Evolutionary conservation across 2,797 vertebrate species (phyloP), one percentile per base, ranked within the genome.

Genomic region (Peromyscus nudipes): DNA sequence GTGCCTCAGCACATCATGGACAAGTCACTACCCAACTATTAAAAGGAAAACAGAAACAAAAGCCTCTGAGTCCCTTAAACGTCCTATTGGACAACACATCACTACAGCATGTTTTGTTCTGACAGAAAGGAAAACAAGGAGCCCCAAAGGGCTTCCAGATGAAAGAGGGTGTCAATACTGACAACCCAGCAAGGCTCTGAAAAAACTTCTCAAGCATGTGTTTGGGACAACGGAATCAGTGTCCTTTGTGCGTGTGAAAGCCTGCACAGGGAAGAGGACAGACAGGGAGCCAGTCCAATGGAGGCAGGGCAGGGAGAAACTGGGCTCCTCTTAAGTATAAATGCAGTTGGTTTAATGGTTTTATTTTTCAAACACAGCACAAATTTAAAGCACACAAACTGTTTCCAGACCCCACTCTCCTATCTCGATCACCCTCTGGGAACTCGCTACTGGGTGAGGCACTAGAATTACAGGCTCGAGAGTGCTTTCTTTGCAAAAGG

Each of bases 91-190:
- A 92, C 49, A 76, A 57, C 73, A 85, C 34, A 95, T 93, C 67
- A 77, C 91, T 92, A 89, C 71, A 43, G 84, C 64, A 94, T 92
- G 84, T 69, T 93, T 55, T 80, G 60, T 95, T 89, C 77, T 92
- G 80, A 89, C 93, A 95, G 57, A 69, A 96, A 94, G 43, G 9
- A 86, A 71, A 89, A 92, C 64, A n/a, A 89, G 75, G 80, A 60
- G 91, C 81, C 80, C 77, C 83, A 57, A 27, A 97, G 71, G 71
- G 76, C 65, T 97, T 94, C 94, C 96, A 97, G 92, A 96, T 89
- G 91, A 96, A 95, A 88, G 89, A 57, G 16, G 34, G 12, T 92
- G 81, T 62, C 85, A 88, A 55, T 90, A 77, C 29, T 91, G 49
- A 84, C 86, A 93, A 80, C 9, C 6, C 75, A 76, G 13, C 0